Evolutionary conservation across 2,113 vertebrate species (phyloP), one percentile per base, ranked within the genome.

Genomic region (Hippocampus abdominalis): DNA sequence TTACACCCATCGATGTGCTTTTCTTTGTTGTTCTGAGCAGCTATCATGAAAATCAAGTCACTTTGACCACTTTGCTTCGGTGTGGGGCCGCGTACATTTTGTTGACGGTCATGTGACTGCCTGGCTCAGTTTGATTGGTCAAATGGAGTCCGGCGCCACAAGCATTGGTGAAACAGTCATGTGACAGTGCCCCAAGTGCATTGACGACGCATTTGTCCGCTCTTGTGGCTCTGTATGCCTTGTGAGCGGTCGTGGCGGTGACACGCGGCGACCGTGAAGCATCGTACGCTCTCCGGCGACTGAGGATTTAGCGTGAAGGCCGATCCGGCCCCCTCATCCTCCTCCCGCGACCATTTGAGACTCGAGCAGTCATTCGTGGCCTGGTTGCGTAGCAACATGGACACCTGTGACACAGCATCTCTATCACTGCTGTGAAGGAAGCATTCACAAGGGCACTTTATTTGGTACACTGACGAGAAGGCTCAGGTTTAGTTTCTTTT

Each of bases 391-490:
- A 73, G 79, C 82, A 84, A 81, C 79, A 71, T 77, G 57, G 68
- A 67, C 77, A 74, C 64, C 72, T 59, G 70, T 84, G 82, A 84
- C 79, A 62, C 76, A 81, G 65, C 76, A 77, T 70, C 66, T 78
- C 64, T 40, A 44, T 16, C 32, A 36, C 16, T 32, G 27, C 20
- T 8, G 62, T 21, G 39, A 64, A 64, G 10, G 18, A 36, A 40
- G 32, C 27, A n/a, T 4, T 10, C 57, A 27, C 40, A 12, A 42
- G 40, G 40, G 11, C 44, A 15, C 13, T 5, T 32, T 12, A 18
- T 32, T 12, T 13, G 44, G 3, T 4, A 13, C 13, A 15, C 13
- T 16, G 13, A 46, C 2, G 4, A 49, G 4, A 5, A 20, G 48
- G 48, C 48, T 49, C 48, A 20, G 11, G 44, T 46, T 46, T 16